Evolutionary conservation across 2,113 vertebrate genomes (phyloP).

Genomic region (Perognathus longimembris): DNA sequence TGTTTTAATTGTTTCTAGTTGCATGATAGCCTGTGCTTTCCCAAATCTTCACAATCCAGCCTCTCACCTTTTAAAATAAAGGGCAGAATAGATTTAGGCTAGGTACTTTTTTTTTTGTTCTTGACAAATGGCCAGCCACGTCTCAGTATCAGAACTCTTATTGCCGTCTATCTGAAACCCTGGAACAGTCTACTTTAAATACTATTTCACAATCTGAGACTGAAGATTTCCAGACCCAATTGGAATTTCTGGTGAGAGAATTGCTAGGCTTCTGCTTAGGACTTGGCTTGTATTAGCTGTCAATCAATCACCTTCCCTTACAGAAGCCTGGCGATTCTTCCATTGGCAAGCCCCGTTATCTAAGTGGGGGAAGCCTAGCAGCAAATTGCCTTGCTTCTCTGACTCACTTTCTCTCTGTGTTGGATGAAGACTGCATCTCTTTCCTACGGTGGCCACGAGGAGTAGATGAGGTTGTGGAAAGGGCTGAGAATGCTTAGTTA

Average conservation of each 20-base stretch:
- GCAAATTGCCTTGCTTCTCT: background rate
- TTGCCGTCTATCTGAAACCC: constrained; percentile 17
- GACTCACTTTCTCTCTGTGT: background rate
- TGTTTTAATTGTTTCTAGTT: background rate
- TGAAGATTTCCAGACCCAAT: constrained; percentile 8
- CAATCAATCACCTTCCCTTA: background rate
- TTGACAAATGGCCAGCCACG: background rate
- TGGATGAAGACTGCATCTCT: background rate
- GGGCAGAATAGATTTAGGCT: background rate
- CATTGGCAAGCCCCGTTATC: background rate
- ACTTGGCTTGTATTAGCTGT: background rate
- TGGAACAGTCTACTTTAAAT: background rate
- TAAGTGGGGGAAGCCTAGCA: background rate
- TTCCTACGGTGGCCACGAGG: background rate
- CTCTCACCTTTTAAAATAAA: background rate
- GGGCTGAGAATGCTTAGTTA: background rate
- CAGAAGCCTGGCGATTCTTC: background rate
- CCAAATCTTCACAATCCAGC: background rate
- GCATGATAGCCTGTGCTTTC: background rate
- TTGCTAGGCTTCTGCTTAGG: background rate
- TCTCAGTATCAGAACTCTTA: background rate
- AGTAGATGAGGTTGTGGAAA: background rate
- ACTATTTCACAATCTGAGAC: constrained; percentile 15
- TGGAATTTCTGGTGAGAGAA: constrained; percentile 3
- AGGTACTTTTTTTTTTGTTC: background rate